Conservation (phyloP, 2,797 vertebrate species). For the Rachycentron canadum region DNA sequence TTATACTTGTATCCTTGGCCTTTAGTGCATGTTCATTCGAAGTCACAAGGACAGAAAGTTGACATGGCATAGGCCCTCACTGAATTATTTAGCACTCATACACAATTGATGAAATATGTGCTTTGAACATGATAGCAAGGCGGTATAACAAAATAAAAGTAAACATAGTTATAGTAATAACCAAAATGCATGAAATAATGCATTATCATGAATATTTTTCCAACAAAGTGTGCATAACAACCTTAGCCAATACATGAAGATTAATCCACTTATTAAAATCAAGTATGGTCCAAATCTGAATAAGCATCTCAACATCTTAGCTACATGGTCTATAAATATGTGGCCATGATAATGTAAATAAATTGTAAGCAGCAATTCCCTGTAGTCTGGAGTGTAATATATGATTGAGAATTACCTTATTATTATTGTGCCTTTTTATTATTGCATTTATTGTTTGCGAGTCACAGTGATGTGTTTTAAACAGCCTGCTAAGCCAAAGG, state of each 20-base stretch:
- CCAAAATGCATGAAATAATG: background rate
- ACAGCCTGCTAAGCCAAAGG: too few relatives aligned
- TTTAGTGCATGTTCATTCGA: conserved; percentile 24
- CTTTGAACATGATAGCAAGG: conserved; percentile 41
- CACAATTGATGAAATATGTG: conserved; percentile 50
- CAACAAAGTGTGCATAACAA: accelerated
- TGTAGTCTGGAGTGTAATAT: background rate
- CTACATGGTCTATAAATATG: background rate
- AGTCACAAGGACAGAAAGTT: conserved; percentile 35
- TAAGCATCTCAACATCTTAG: background rate
- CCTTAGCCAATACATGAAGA: background rate
- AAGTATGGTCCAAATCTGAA: too few relatives aligned
- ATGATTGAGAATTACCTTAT: background rate
- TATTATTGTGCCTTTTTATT: too few relatives aligned
- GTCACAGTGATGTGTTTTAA: too few relatives aligned
- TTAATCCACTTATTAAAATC: too few relatives aligned
- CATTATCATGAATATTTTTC: background rate
- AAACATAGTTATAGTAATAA: background rate
- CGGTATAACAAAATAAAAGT: conserved; percentile 27
- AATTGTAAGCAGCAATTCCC: background rate
- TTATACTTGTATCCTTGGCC: background rate
- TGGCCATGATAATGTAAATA: background rate
- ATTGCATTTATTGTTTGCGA: too few relatives aligned
- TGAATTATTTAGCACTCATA: conserved; percentile 69
- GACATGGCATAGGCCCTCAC: background rate